Conservation (phyloP, 2,797 vertebrate genomes). For the Sebastiscus albofasciatus region DNA sequence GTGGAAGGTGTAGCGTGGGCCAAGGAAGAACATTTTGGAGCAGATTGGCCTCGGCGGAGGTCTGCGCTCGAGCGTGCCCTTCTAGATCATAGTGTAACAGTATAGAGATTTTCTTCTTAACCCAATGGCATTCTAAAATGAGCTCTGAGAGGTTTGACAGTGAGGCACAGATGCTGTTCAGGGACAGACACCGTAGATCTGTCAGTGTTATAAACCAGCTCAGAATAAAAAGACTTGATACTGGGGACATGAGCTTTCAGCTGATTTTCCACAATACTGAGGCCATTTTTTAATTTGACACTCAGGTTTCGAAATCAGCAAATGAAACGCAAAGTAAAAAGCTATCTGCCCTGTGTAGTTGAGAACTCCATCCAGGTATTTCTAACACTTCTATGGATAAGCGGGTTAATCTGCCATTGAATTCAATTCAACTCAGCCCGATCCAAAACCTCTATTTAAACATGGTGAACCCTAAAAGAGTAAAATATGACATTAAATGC, state of each 20-base stretch:
- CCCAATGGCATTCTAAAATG: background rate
- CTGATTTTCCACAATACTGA: background rate
- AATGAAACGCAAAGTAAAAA: constrained; percentile 42
- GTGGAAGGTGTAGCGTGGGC: background rate
- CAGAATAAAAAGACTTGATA: background rate
- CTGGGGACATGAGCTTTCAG: background rate
- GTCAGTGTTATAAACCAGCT: background rate
- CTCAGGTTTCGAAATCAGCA: constrained; percentile 11
- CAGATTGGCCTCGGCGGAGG: background rate
- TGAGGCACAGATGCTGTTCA: background rate
- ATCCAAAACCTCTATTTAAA: background rate
- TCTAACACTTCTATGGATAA: constrained; percentile 2
- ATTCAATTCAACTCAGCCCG: constrained; percentile 18
- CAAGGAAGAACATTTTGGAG: background rate
- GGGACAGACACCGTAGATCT: background rate
- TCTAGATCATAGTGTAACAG: background rate
- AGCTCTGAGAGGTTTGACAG: background rate
- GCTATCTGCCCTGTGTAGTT: constrained; percentile 19
- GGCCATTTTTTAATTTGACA: constrained; percentile 10
- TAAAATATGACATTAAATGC: background rate
- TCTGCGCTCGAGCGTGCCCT: background rate
- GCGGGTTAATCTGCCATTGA: constrained; percentile 29
- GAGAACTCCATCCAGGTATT: constrained; percentile 14
- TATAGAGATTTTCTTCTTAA: background rate
- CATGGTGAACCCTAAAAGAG: background rate